Percentiles rank a stretch among this genome's conserved stretches.
Evolutionary conservation across 1,140 invertebrate species (phyloP).

Genomic region (Platyura marginata): DNA sequence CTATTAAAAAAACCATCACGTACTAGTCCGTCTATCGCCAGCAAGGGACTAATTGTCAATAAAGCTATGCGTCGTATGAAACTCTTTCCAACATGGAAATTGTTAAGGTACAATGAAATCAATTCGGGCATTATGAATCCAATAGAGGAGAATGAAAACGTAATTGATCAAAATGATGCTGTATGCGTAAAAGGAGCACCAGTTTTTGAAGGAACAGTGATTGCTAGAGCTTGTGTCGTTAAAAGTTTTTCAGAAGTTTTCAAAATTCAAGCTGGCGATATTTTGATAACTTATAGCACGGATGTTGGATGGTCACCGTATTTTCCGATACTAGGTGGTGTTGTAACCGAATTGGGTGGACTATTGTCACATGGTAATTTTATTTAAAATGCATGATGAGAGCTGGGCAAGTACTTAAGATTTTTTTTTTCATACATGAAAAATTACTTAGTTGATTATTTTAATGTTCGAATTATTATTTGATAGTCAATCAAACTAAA

Average conservation of each 20-base stretch:
- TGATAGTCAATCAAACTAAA: too few relatives aligned
- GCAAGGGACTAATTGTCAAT: conserved; percentile 34
- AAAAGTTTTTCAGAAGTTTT: conserved; percentile 27
- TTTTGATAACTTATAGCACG: conserved; percentile 59
- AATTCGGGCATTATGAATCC: conserved; percentile 35
- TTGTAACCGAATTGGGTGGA: conserved; percentile 72
- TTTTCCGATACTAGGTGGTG: conserved; percentile 59
- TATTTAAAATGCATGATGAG: not conserved
- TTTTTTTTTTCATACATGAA: not conserved
- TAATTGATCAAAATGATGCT: conserved; percentile 6
- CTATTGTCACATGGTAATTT: conserved; percentile 63
- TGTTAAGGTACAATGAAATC: conserved; percentile 43
- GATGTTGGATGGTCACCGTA: conserved; percentile 80
- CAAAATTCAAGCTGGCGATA: conserved; percentile 38
- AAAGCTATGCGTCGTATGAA: conserved; percentile 44
- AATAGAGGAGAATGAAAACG: conserved; percentile 8
- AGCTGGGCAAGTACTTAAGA: conserved; percentile 1
- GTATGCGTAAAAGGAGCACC: conserved; percentile 39
- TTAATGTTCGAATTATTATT: too few relatives aligned
- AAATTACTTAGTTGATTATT: too few relatives aligned
- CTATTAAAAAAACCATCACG: conserved; percentile 28
- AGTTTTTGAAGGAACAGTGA: conserved; percentile 44
- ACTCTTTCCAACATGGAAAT: conserved; percentile 33
- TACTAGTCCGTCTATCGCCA: not conserved
- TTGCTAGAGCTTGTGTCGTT: conserved; percentile 51